Conservation (phyloP, 2,888 invertebrate genomes). For the Pyrocoelia pectoralis region DNA sequence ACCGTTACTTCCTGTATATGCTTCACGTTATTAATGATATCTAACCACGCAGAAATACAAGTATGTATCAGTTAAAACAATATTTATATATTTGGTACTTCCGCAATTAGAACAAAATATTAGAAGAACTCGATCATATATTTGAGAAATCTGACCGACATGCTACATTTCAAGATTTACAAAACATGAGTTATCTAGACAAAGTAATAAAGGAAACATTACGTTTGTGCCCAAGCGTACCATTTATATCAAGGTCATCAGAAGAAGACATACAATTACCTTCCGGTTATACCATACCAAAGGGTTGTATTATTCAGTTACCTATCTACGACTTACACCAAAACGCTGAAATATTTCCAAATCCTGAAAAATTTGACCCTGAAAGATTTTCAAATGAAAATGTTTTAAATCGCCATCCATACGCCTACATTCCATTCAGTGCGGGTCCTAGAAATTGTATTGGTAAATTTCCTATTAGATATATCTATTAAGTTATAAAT, state of each 20-base stretch:
- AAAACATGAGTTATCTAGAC: slow-evolving; percentile 11
- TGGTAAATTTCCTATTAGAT: too few relatives aligned
- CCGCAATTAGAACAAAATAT: slow-evolving; percentile 7
- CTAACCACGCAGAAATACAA: too few relatives aligned
- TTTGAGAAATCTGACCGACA: background rate
- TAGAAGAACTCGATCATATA: slow-evolving; percentile 3
- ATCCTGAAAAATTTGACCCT: slow-evolving; percentile 73
- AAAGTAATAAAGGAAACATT: slow-evolving; percentile 16
- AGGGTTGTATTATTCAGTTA: slow-evolving; percentile 27
- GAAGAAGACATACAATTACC: background rate
- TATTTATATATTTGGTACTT: too few relatives aligned
- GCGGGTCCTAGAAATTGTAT: slow-evolving; percentile 79
- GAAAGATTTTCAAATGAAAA: slow-evolving; percentile 76
- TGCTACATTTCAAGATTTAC: background rate
- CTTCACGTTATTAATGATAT: too few relatives aligned
- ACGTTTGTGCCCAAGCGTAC: slow-evolving; percentile 8
- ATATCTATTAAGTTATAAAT: too few relatives aligned
- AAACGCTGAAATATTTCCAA: slow-evolving; percentile 67
- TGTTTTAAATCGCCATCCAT: slow-evolving; percentile 73
- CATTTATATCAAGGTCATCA: background rate
- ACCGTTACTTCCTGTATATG: too few relatives aligned
- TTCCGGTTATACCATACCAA: slow-evolving; percentile 29
- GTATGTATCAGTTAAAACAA: too few relatives aligned
- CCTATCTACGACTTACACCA: slow-evolving; percentile 66
- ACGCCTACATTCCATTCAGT: slow-evolving; percentile 77